phyloP scores from a whole-genome alignment of 2,888 invertebrate genomes.

The Eupithecia tripunctaria region DNA sequence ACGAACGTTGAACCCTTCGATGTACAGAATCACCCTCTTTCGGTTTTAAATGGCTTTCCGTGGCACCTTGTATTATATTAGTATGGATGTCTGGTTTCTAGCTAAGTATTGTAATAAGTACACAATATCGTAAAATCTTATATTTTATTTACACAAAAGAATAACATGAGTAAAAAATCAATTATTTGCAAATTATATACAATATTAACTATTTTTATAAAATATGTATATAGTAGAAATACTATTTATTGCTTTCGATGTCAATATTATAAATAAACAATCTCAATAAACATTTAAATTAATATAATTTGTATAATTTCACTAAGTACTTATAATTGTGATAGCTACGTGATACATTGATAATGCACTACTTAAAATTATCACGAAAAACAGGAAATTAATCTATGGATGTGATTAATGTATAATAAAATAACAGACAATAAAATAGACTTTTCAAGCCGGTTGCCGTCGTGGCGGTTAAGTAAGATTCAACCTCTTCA shows the following conservation, averaged over 20 bases:
- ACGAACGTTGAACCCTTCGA: too few relatives aligned
- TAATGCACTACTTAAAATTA: not conserved
- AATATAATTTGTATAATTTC: not conserved
- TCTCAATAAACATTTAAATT: not conserved
- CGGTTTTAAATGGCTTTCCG: too few relatives aligned
- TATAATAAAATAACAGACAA: not conserved
- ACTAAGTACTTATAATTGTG: not conserved
- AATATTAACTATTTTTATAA: not conserved
- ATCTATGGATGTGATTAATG: not conserved
- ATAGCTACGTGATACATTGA: not conserved
- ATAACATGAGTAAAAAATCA: not conserved
- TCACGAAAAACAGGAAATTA: not conserved
- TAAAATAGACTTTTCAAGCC: not conserved
- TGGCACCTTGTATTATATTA: not conserved
- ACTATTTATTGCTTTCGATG: not conserved
- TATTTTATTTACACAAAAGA: constrained; percentile 2
- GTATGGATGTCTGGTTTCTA: not conserved
- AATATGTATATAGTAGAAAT: not conserved
- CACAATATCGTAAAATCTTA: not conserved
- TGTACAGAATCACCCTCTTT: too few relatives aligned
- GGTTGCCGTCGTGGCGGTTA: not conserved
- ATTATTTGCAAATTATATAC: not conserved
- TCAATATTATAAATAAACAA: not conserved
- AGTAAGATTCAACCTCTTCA: not conserved
- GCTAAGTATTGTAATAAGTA: not conserved